Conservation (phyloP, 2,888 invertebrate species). For the Metalampra italica region DNA sequence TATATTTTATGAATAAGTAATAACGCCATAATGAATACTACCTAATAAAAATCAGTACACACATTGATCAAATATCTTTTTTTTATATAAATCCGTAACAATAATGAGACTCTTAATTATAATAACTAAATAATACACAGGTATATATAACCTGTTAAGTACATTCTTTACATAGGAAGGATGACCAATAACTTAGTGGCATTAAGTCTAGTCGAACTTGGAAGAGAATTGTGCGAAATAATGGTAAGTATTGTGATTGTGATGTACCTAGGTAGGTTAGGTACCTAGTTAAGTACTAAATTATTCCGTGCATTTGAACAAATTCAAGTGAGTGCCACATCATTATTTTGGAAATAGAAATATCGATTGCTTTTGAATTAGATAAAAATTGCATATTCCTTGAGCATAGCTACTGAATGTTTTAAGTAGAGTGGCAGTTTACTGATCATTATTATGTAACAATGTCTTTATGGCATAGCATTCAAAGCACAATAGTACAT, state of each 20-base stretch:
- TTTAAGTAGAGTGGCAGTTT: too few species aligned
- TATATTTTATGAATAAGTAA: slow-evolving; percentile 3
- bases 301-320: neutral
- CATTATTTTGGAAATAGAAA: neutral
- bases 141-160: neutral
- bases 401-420: too few species aligned
- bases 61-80: slow-evolving; percentile 18
- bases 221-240: neutral
- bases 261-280: too few species aligned
- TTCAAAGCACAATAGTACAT: neutral
- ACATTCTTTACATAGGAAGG: neutral
- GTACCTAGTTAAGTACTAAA: too few species aligned
- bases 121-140: neutral
- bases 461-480: neutral
- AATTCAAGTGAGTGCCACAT: neutral
- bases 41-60: slow-evolving; percentile 9
- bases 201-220: neutral
- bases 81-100: too few species aligned
- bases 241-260: too few species aligned
- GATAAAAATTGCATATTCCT: too few species aligned
- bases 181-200: neutral
- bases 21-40: neutral
- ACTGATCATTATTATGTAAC: neutral
- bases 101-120: neutral
- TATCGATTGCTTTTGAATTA: neutral